Conservation (phyloP, 1,140 invertebrate genomes). For the Liolophura sinensis region DNA sequence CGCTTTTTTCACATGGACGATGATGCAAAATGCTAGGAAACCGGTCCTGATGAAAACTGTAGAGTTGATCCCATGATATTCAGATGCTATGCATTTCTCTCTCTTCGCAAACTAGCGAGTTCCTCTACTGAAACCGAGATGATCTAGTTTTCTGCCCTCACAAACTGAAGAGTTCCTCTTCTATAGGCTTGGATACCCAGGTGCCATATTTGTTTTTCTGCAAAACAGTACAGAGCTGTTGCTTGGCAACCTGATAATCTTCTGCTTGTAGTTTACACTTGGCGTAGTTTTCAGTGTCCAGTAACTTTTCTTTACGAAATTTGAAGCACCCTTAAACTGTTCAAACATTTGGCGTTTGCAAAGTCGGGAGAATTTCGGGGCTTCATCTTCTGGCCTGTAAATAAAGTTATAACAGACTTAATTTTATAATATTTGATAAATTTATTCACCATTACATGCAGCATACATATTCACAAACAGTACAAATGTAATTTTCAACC, state of each 20-base stretch:
- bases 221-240: conserved; percentile 34
- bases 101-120: too few species aligned
- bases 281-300: conserved; percentile 28
- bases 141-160: too few species aligned
- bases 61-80: too few species aligned
- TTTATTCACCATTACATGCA: too few species aligned
- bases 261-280: conserved; percentile 34
- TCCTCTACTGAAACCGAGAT: too few species aligned
- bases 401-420: conserved; percentile 9
- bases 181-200: conserved; percentile 44
- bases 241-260: conserved; percentile 41
- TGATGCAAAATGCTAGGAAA: too few species aligned
- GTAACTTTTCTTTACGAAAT: conserved; percentile 28
- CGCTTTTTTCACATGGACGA: too few species aligned
- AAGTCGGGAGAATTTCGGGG: conserved; percentile 29
- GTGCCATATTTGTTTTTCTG: conserved; percentile 30
- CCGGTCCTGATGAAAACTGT: too few species aligned
- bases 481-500: too few species aligned
- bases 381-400: conserved; percentile 42
- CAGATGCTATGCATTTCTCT: too few species aligned
- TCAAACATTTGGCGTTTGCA: conserved; percentile 34
- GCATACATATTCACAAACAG: too few species aligned
- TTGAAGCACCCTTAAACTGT: conserved; percentile 31
- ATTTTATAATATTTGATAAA: too few species aligned
- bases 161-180: conserved; percentile 41